Conservation (phyloP, 1,140 invertebrate species). For the Cherax quadricarinatus region DNA sequence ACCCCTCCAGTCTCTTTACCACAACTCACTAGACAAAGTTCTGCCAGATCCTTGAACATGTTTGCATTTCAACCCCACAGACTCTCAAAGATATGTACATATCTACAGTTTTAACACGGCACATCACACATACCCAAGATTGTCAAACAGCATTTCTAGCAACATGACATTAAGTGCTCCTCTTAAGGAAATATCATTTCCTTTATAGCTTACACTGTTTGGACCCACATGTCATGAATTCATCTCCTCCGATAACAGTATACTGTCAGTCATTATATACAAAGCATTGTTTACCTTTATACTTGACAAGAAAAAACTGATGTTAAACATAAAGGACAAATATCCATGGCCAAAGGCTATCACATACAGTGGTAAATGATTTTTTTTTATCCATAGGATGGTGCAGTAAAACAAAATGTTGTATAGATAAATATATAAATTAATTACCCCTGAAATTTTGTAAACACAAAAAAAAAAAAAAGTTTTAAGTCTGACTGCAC, state of each 20-base stretch:
- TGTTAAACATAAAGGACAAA: conserved; percentile 57
- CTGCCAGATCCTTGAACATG: not conserved
- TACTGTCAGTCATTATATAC: conserved; percentile 45
- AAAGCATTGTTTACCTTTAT: conserved; percentile 30
- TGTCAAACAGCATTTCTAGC: conserved; percentile 8
- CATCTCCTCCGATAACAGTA: conserved; percentile 16
- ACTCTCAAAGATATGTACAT: not conserved
- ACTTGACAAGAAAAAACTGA: conserved; percentile 48
- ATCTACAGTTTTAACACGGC: not conserved
- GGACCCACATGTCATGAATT: conserved; percentile 33
- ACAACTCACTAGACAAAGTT: not conserved
- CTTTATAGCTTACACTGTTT: conserved; percentile 36
- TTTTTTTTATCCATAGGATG: conserved; percentile 19
- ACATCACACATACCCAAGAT: conserved; percentile 7
- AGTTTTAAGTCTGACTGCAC: conserved; percentile 11
- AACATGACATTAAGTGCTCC: not conserved
- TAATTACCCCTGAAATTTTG: not conserved
- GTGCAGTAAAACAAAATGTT: conserved; percentile 20
- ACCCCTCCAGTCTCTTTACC: conserved; percentile 27
- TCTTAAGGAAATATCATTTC: conserved; percentile 1
- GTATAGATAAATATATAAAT: not conserved
- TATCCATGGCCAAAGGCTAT: conserved; percentile 61
- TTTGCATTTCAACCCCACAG: not conserved
- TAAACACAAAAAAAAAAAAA: not conserved
- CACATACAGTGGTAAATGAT: conserved; percentile 50